Conservation (phyloP, 2,113 vertebrate genomes). For the Callorhinus ursinus region DNA sequence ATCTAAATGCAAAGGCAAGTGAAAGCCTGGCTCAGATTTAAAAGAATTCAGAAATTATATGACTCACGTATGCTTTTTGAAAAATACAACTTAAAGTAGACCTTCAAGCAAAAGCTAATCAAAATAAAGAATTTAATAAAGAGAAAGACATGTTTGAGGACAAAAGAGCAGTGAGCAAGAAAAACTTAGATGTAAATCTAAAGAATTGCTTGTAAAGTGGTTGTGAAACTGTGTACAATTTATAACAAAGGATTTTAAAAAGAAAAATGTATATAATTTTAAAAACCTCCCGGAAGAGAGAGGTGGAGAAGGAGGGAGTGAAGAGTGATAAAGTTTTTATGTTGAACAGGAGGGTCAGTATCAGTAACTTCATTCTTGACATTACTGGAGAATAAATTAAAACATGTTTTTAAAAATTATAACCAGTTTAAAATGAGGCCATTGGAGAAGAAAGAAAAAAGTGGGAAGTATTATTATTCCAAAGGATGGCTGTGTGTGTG, state of each 20-base stretch:
- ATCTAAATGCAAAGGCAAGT: conserved; percentile 17
- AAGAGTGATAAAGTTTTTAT: not conserved
- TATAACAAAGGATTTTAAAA: conserved; percentile 7
- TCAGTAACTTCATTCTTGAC: not conserved
- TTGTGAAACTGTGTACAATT: conserved; percentile 29
- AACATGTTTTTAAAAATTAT: not conserved
- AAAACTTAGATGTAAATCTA: not conserved
- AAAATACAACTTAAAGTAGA: conserved; percentile 27
- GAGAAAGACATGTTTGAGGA: not conserved
- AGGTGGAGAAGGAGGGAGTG: not conserved
- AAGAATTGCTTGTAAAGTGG: not conserved
- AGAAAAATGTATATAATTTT: not conserved
- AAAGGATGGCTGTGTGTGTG: not conserved
- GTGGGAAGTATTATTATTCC: not conserved
- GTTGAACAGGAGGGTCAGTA: not conserved
- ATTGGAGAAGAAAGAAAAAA: not conserved
- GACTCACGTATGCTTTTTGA: not conserved
- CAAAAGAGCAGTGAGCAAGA: not conserved
- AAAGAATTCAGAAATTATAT: conserved; percentile 40
- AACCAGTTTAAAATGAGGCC: not conserved
- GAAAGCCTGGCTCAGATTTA: not conserved
- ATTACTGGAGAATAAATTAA: not conserved
- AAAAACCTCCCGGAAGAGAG: not conserved
- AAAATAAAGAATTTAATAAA: conserved; percentile 39
- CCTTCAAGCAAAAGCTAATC: not conserved